Percentiles rank a stretch among this genome's conserved stretches.
phyloP scores from a whole-genome alignment of 2,797 vertebrate genomes.

The Lagocephalus sceleratus region DNA sequence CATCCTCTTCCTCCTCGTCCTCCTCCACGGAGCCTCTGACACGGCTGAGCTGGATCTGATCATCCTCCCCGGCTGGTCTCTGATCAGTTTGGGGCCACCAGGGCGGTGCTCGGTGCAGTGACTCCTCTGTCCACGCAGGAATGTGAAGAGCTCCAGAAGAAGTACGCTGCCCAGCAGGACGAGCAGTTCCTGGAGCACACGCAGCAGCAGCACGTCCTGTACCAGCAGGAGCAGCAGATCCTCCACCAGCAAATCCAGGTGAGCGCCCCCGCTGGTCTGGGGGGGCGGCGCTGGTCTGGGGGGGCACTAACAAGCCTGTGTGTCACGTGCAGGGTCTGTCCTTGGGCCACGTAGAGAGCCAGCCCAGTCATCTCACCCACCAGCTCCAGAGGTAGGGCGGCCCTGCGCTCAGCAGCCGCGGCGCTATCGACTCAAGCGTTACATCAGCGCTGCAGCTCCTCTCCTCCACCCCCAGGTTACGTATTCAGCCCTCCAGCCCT shows the following conservation, averaged over 20 bases:
- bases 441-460: conserved; percentile 45
- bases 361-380: conserved; percentile 96
- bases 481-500: conserved; percentile 95
- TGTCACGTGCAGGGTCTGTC: conserved; percentile 81
- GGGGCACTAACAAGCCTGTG: too few relatives aligned
- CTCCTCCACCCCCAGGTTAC: conserved; percentile 80
- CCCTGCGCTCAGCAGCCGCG: too few relatives aligned
- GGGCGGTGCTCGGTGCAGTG: conserved; percentile 20
- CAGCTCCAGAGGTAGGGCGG: conserved; percentile 99
- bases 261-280: neutral
- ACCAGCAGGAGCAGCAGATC: conserved; percentile 94
- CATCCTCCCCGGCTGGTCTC: too few relatives aligned
- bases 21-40: too few relatives aligned
- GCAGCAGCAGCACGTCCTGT: conserved; percentile 94
- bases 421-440: conserved; percentile 54
- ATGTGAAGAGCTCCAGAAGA: conserved; percentile 97
- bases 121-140: conserved; percentile 74
- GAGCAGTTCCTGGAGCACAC: conserved; percentile 92
- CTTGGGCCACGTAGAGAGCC: conserved; percentile 90
- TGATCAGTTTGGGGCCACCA: too few relatives aligned
- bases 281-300: too few relatives aligned
- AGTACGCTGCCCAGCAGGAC: conserved; percentile 90
- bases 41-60: too few relatives aligned
- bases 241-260: conserved; percentile 77
- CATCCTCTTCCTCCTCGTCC: too few relatives aligned